Conservation (phyloP, 2,797 vertebrate species). For the Anableps anableps region DNA sequence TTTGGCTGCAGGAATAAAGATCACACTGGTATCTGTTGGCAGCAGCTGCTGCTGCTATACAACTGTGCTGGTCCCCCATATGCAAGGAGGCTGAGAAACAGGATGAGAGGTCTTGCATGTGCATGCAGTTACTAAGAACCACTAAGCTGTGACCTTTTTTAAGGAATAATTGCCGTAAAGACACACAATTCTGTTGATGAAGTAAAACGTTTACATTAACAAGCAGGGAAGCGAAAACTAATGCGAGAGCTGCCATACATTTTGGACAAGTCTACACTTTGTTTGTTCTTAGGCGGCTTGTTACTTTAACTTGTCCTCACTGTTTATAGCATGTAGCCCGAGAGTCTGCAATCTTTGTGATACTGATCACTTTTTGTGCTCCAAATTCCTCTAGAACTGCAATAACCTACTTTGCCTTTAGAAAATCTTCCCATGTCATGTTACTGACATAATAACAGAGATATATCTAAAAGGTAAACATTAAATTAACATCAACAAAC, state of each 20-base stretch:
- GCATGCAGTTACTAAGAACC: background rate
- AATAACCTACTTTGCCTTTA: background rate
- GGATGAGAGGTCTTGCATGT: background rate
- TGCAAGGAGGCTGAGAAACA: slow-evolving; percentile 24
- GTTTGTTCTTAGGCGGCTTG: background rate
- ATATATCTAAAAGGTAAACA: background rate
- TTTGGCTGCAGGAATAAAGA: slow-evolving; percentile 58
- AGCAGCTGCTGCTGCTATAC: slow-evolving; percentile 40
- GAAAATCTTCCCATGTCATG: background rate
- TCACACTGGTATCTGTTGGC: slow-evolving; percentile 56
- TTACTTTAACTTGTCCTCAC: background rate
- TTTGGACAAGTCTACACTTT: background rate
- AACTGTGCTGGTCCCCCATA: slow-evolving; percentile 22
- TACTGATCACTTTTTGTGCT: background rate
- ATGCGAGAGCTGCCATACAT: background rate
- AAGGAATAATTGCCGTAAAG: background rate
- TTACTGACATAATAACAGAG: background rate
- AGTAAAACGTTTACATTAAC: background rate
- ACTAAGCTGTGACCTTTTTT: background rate
- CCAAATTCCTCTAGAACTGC: background rate
- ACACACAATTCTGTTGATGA: background rate
- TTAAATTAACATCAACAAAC: background rate
- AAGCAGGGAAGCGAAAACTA: background rate
- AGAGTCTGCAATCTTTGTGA: background rate
- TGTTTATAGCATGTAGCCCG: background rate